A percentile compares a stretch with the other conserved stretches of the same genome.
Evolutionary conservation across 2,113 vertebrate species (phyloP).

Genomic region (Chrysochloris asiatica): DNA sequence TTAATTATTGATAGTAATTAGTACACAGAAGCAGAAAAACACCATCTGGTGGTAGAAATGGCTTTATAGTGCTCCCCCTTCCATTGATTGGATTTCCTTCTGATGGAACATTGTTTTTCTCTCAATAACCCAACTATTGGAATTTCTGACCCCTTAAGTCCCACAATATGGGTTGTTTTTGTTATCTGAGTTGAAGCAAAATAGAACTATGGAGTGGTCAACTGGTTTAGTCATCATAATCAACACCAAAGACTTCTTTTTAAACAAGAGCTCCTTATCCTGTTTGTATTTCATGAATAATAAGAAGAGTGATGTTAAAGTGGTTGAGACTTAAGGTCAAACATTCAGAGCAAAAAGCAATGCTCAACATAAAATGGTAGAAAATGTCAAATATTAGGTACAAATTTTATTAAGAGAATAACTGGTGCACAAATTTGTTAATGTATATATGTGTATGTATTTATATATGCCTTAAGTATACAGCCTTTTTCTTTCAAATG

Average conservation of each 20-base stretch:
- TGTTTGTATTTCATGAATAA: slow-evolving; percentile 46
- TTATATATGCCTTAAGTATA: neutral
- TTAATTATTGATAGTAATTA: slow-evolving; percentile 89
- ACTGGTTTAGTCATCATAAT: slow-evolving; percentile 29
- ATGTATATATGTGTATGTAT: neutral
- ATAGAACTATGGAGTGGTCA: slow-evolving; percentile 2
- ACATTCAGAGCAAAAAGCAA: slow-evolving; percentile 9
- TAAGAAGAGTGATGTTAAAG: slow-evolving; percentile 16
- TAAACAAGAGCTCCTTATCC: neutral
- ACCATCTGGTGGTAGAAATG: slow-evolving; percentile 85
- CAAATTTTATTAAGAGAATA: slow-evolving; percentile 17
- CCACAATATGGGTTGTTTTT: neutral
- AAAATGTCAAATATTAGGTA: slow-evolving; percentile 27
- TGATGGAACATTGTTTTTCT: slow-evolving; percentile 25
- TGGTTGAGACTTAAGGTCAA: slow-evolving; percentile 37
- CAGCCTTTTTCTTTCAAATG: neutral
- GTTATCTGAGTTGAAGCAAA: slow-evolving; percentile 1
- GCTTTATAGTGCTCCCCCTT: slow-evolving; percentile 51
- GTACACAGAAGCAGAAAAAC: slow-evolving; percentile 86
- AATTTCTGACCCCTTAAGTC: slow-evolving; percentile 53
- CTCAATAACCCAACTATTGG: slow-evolving; percentile 27
- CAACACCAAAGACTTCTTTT: slow-evolving; percentile 41
- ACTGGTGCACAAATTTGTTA: neutral
- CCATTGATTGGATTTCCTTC: slow-evolving; percentile 61
- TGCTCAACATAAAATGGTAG: neutral